Percentiles rank a stretch among this genome's conserved stretches.
Evolutionary conservation across 2,113 vertebrate species (phyloP).

Genomic region (Chauna torquata): DNA sequence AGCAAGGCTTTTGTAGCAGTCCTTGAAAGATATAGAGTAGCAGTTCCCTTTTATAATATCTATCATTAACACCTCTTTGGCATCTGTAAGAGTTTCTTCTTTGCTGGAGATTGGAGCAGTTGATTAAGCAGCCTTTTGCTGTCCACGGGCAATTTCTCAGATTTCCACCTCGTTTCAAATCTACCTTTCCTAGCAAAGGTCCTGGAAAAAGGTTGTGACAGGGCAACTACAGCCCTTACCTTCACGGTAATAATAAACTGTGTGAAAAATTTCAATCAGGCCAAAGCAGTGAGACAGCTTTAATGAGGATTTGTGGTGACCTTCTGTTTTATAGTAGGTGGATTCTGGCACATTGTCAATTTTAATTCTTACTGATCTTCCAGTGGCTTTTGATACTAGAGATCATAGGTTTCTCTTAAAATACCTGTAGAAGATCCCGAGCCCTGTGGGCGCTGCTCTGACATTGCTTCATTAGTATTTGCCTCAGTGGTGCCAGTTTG

Average conservation of each 20-base stretch:
- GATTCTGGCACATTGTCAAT: slow-evolving; percentile 71
- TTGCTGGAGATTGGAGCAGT: slow-evolving; percentile 61
- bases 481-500: slow-evolving; percentile 51
- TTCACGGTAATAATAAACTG: slow-evolving; percentile 67
- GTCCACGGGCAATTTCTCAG: slow-evolving; percentile 52
- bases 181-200: slow-evolving; percentile 54
- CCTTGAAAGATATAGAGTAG: slow-evolving; percentile 54
- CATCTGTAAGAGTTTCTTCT: slow-evolving; percentile 59
- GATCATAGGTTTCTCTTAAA: slow-evolving; percentile 70
- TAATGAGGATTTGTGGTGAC: slow-evolving; percentile 78
- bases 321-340: slow-evolving; percentile 73
- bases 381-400: slow-evolving; percentile 69
- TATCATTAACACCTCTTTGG: slow-evolving; percentile 69
- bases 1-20: slow-evolving; percentile 61
- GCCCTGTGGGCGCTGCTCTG: slow-evolving; percentile 39
- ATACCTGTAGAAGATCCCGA: slow-evolving; percentile 52
- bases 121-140: slow-evolving; percentile 71
- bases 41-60: slow-evolving; percentile 64
- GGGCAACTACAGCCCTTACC: slow-evolving; percentile 67
- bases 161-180: slow-evolving; percentile 66
- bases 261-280: slow-evolving; percentile 69
- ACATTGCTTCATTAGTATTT: slow-evolving; percentile 67
- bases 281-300: slow-evolving; percentile 65
- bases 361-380: slow-evolving; percentile 75
- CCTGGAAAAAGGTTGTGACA: slow-evolving; percentile 60